Evolutionary conservation across 1,140 invertebrate genomes (phyloP).

Genomic region (Polypedilum vanderplanki): DNA sequence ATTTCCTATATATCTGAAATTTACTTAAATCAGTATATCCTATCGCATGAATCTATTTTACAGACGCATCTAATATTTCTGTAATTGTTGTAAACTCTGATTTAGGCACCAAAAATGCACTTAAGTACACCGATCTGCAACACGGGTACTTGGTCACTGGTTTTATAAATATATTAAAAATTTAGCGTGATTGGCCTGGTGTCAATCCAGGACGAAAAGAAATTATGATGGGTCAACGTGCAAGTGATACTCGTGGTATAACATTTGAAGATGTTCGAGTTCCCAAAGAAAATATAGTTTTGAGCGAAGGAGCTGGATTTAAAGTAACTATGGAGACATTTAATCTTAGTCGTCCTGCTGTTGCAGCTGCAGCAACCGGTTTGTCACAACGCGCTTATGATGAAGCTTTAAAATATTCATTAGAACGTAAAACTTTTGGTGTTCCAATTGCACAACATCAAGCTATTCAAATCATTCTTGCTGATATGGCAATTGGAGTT

Average conservation of each 20-base stretch:
- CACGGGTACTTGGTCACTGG: no score
- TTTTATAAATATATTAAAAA: no score
- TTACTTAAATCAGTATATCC: no score
- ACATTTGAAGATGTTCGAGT: conserved; percentile 69
- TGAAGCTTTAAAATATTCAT: conserved; percentile 71
- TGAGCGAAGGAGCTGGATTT: conserved; percentile 53
- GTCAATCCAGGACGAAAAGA: conserved; percentile 80
- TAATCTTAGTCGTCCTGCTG: conserved; percentile 55
- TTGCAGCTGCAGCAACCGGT: conserved; percentile 62
- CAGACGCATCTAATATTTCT: no score
- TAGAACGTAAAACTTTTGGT: conserved; percentile 73
- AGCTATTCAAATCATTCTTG: conserved; percentile 76
- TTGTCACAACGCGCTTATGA: conserved; percentile 70
- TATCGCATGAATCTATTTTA: no score
- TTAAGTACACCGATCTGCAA: no score
- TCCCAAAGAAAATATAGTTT: conserved; percentile 56
- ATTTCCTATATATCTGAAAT: no score
- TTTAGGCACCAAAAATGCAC: no score
- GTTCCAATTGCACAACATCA: conserved; percentile 62
- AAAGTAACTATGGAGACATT: conserved; percentile 64
- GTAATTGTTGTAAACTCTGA: no score
- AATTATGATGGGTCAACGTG: conserved; percentile 80
- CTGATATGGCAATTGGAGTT: conserved; percentile 77
- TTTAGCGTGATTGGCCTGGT: conserved; percentile 78
- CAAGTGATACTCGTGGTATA: conserved; percentile 77